Base-by-base conservation (phyloP, 2,888 invertebrate species). In the Piscicola geometra region DNA sequence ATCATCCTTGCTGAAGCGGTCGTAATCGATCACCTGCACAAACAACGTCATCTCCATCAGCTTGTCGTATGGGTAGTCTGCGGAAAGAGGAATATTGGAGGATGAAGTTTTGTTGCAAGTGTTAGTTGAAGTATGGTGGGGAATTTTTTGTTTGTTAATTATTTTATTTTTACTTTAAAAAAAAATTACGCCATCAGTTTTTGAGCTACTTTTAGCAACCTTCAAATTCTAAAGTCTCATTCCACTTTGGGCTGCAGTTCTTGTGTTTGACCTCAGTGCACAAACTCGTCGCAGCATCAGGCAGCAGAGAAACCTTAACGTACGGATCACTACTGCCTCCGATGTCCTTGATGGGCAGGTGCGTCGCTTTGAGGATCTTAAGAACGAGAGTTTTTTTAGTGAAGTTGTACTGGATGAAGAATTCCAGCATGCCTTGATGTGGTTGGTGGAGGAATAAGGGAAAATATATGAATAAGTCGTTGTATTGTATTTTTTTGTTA, bases 51-150 rank as follows among this genome's bases (percentile, higher is more conserved):
- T 83, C 78, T 82, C 82, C 80, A 83, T 78, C 75, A 85, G 79
- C 78, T 85, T 84, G 76, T 83, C 82, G 78, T 83, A 83, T 41
- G 84, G 85, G 81, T 84, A 86, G 56, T 84, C 86, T 81, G 77
- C 21, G 41, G 41, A 41, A 5, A 15, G 41, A 15, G 41, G 9
- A 41, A 15, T 41, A 15, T 9, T 5, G 41, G 41, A 15, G 41
- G 41, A 5, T 41, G 5, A 41, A 41, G 41, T 41, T 5, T 9
- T 41, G 41, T 15, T 5, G 15, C 41, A 15, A 41, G 5, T 41
- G 41, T 41, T n/a, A n/a, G 41, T 5, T 41, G 41, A 41, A 15
- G 5, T 41, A 41, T 5, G 41, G 41, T 41, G 5, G 15, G 41
- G 41, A 41, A 41, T 15, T 41, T 41, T 41, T 41, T 41, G 41